Conservation (phyloP, 2,888 invertebrate species). For the Melanotus villosus region DNA sequence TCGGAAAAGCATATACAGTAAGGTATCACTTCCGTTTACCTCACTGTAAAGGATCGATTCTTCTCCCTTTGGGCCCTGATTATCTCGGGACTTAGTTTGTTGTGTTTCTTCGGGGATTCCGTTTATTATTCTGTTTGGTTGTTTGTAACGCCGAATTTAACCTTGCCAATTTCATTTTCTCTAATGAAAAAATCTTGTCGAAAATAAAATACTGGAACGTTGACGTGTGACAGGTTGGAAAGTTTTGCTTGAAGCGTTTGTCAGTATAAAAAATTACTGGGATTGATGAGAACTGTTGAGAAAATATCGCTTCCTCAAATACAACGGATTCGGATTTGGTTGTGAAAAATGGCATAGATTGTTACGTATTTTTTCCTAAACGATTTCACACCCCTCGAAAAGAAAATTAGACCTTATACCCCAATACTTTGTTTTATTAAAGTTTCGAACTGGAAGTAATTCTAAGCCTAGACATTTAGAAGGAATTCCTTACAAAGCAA, state of each 20-base stretch:
- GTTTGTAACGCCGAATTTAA: constrained; percentile 6
- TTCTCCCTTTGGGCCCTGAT: neutral
- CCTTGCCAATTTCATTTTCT: neutral
- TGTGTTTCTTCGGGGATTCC: constrained; percentile 1
- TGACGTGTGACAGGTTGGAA: constrained; percentile 15
- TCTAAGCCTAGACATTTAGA: no score
- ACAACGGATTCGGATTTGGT: neutral
- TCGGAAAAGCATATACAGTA: constrained; percentile 26
- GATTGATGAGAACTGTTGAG: neutral
- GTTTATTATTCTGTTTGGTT: constrained; percentile 19
- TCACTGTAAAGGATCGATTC: constrained; percentile 13
- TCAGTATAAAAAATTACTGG: constrained; percentile 14
- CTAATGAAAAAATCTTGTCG: constrained; percentile 9
- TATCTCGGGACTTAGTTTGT: constrained; percentile 2
- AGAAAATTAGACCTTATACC: no score
- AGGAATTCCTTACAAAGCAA: no score
- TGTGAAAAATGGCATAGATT: neutral
- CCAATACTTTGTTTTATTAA: no score
- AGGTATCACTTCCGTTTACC: constrained; percentile 27
- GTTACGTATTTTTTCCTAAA: no score
- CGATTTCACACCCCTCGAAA: no score
- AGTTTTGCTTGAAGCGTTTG: constrained; percentile 5
- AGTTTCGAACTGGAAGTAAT: no score
- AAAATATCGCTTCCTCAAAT: constrained; percentile 5
- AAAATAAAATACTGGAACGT: neutral